Percentiles rank a stretch among this genome's conserved stretches.
These are phyloP conservation scores for Chironomus tepperi DNA, from an alignment of 1,140 invertebrate species.

Conservation along the genomic window DNA sequence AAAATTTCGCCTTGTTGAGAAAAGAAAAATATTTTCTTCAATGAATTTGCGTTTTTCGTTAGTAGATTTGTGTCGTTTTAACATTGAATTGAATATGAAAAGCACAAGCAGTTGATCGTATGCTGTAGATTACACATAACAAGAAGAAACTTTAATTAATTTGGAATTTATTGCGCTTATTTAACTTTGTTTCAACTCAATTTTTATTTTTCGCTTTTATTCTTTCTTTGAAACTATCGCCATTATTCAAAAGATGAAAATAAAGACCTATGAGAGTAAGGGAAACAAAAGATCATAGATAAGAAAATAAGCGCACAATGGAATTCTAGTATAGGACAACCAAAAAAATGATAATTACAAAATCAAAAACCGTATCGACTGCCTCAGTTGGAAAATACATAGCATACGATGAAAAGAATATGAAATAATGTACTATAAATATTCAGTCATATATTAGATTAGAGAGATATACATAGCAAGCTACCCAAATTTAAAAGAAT, in stretches of 20 bases:
- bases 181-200: not conserved
- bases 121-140: not conserved
- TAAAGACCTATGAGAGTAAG: not conserved
- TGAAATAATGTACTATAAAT: slow-evolving; percentile 4
- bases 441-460: slow-evolving; percentile 4
- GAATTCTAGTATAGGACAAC: not conserved
- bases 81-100: slow-evolving; percentile 8
- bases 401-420: not conserved
- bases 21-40: not conserved
- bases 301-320: slow-evolving; percentile 13
- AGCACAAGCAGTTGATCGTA: slow-evolving; percentile 1
- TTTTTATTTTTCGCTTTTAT: slow-evolving; percentile 1
- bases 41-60: not conserved
- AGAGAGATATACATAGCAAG: not conserved
- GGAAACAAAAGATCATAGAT: not conserved
- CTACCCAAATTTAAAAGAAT: slow-evolving; percentile 4
- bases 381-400: not conserved
- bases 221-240: not conserved
- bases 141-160: slow-evolving; percentile 22
- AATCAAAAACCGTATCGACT: slow-evolving; percentile 22
- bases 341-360: slow-evolving; percentile 17
- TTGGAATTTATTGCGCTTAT: slow-evolving; percentile 17
- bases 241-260: not conserved
- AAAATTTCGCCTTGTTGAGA: not conserved
- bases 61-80: not conserved